Evolutionary conservation across 2,797 vertebrate genomes (phyloP), one percentile per base, ranked within the genome.

Genomic region (Adelosebastes latens): DNA sequence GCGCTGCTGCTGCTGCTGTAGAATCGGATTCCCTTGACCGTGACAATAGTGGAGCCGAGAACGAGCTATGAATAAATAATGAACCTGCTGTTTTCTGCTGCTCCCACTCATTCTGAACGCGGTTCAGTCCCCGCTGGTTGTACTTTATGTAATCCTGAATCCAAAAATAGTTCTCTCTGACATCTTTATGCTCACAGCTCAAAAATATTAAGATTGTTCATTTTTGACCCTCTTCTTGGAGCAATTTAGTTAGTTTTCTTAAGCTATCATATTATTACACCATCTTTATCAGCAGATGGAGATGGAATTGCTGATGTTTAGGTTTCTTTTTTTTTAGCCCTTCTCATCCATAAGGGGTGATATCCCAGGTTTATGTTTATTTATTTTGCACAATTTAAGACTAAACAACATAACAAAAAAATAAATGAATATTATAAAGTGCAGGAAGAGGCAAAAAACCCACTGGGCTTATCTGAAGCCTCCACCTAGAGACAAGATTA

Each of bases 21-120:
- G 92, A 94, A 93, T 92, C 92, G 95, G 95, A 94, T 95, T 91
- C 87, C 87, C 84, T 85, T 80, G 79, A 81, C 83, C 80, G 85
- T 87, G 88, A 92, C 84, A 89, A 79, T 56, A 82, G 75, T 53
- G 79, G 61, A 88, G 69, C 85, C 3, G 72, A 73, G 77, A 81
- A 78, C 60, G 81, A 83, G 79, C 86, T 56, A 82, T 88, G 89
- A 93, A 92, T 93, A 85, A 93, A 87, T 93, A 65, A 93, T 90
- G 75, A 88, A 85, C 65, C 78, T 82, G 82, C 85, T 67, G 77
- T 85, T 86, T 16, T 86, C 68, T 84, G 79, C 84, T 72, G 84
- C 62, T 88, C 85, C 81, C 83, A 81, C 85, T 89, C 81, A 0
- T 70, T 85, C 87, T 71, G 42, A 79, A 76, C 72, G 79, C 78